These are phyloP conservation scores for Pipa parva DNA, from an alignment of 2,113 vertebrate species.

Conservation along the genomic window DNA sequence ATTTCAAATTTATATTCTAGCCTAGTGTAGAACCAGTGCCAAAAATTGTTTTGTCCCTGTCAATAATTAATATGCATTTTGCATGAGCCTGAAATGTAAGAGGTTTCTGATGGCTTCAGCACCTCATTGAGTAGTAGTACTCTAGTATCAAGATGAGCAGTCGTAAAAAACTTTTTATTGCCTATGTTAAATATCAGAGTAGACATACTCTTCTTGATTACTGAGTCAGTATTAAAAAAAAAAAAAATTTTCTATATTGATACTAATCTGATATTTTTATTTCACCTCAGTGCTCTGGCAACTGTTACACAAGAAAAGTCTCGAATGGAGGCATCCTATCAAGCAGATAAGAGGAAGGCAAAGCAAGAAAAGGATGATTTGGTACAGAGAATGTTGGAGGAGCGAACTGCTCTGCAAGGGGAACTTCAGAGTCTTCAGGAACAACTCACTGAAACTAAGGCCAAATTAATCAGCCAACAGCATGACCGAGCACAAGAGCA, in stretches of 20 bases:
- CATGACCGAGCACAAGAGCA: slow-evolving; percentile 86
- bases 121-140: too few relatives aligned
- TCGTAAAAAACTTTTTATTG: too few relatives aligned
- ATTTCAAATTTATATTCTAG: too few relatives aligned
- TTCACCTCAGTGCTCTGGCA: slow-evolving; percentile 59
- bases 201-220: too few relatives aligned
- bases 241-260: not conserved
- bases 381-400: slow-evolving; percentile 52
- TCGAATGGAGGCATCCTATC: slow-evolving; percentile 89
- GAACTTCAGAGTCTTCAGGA: slow-evolving; percentile 67
- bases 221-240: too few relatives aligned
- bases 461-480: slow-evolving; percentile 81
- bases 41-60: too few relatives aligned
- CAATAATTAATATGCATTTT: too few relatives aligned
- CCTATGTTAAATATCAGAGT: too few relatives aligned
- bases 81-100: too few relatives aligned
- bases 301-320: slow-evolving; percentile 92
- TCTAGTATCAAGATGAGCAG: too few relatives aligned
- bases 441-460: slow-evolving; percentile 79
- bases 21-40: too few relatives aligned
- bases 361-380: slow-evolving; percentile 83
- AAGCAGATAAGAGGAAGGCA: slow-evolving; percentile 82
- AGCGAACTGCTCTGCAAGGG: slow-evolving; percentile 49
- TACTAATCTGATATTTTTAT: not conserved
- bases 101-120: too few relatives aligned